phyloP scores from a whole-genome alignment of 2,113 vertebrate genomes.

The Hirundichthys speculiger region DNA sequence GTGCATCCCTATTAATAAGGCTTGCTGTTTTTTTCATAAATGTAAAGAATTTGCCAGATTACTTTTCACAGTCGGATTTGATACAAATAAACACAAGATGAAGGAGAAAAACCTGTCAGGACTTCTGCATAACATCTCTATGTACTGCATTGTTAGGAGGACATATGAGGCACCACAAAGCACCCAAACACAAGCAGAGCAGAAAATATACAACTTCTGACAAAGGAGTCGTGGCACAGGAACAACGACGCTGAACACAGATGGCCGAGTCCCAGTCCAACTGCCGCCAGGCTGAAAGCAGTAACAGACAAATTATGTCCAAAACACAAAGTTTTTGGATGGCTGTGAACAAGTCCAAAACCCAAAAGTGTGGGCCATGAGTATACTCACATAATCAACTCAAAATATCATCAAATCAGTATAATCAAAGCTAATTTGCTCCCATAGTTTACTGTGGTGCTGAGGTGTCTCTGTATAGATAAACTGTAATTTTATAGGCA shows the following conservation, averaged over 20 bases:
- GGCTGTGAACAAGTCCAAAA: conserved; percentile 30
- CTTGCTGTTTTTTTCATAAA: too few relatives aligned
- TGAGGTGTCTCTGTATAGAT: too few relatives aligned
- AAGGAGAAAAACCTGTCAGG: neutral
- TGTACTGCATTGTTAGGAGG: conserved; percentile 11
- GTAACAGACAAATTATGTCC: conserved; percentile 52
- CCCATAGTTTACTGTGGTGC: conserved; percentile 1
- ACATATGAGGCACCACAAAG: conserved; percentile 23
- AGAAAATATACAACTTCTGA: conserved; percentile 35
- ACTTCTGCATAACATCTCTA: neutral
- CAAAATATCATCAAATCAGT: conserved; percentile 23
- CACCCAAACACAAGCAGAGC: conserved; percentile 21
- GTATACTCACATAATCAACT: conserved; percentile 13
- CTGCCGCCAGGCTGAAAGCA: conserved; percentile 56
- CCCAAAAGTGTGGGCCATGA: conserved; percentile 12
- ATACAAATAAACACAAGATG: too few relatives aligned
- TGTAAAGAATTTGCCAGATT: too few relatives aligned
- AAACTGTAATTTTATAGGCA: too few relatives aligned
- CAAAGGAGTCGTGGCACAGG: conserved; percentile 35
- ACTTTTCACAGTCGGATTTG: too few relatives aligned
- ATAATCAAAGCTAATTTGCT: conserved; percentile 7
- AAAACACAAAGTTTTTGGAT: conserved; percentile 52
- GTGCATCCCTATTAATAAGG: too few relatives aligned
- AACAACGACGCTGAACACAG: conserved; percentile 58
- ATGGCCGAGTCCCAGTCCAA: conserved; percentile 66